Conservation (phyloP, 2,888 invertebrate genomes). For the Oxytorus armatus region DNA sequence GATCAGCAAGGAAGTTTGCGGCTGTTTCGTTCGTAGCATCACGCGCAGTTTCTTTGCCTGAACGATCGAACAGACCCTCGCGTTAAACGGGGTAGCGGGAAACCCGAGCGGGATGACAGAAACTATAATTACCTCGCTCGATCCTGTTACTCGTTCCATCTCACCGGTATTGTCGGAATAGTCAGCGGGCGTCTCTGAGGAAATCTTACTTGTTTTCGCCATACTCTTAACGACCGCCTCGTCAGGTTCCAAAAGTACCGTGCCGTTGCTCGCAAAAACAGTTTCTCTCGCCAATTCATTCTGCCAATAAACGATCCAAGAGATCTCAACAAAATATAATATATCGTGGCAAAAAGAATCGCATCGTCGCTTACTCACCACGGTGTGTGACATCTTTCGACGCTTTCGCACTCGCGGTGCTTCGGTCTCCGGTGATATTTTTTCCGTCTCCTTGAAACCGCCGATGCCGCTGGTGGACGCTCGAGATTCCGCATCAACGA, state of each 20-base stretch:
- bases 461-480: not conserved
- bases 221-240: constrained; percentile 16
- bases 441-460: constrained; percentile 8
- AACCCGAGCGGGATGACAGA: too few relatives aligned
- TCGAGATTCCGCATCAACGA: not conserved
- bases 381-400: constrained; percentile 69
- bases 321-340: not conserved
- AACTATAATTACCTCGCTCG: constrained; percentile 24
- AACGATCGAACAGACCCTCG: constrained; percentile 10
- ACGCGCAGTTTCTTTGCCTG: constrained; percentile 50
- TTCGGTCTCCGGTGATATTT: constrained; percentile 41
- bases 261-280: constrained; percentile 67
- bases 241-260: constrained; percentile 60
- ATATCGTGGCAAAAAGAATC: too few relatives aligned
- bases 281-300: constrained; percentile 72
- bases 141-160: constrained; percentile 1
- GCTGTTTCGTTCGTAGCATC: constrained; percentile 14
- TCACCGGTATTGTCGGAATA: constrained; percentile 4
- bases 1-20: constrained; percentile 42
- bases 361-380: constrained; percentile 56
- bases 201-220: not conserved
- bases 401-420: constrained; percentile 64
- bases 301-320: constrained; percentile 52
- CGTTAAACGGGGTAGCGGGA: not conserved
- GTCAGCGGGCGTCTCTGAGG: constrained; percentile 2